Conservation (phyloP, 2,797 vertebrate genomes). For the Oophaga sylvatica region DNA sequence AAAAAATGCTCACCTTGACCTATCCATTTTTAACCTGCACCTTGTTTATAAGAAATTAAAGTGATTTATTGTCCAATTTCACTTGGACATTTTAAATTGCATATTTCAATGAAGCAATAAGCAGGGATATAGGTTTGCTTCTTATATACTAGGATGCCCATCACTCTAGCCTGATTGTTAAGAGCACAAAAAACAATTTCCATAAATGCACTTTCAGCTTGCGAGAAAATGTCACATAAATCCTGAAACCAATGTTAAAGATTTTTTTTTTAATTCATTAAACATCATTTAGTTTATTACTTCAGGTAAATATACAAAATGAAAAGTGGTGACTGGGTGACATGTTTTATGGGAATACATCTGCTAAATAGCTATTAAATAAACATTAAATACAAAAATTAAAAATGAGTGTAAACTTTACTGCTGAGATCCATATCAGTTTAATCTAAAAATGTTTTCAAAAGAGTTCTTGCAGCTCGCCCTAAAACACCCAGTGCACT, state of each 20-base stretch:
- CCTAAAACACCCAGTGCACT: not conserved
- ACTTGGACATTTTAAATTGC: constrained; percentile 45
- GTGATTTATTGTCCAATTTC: constrained; percentile 59
- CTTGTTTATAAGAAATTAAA: constrained; percentile 48
- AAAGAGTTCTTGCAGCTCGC: not conserved
- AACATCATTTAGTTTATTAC: constrained; percentile 9
- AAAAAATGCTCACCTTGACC: constrained; percentile 50
- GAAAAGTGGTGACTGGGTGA: not conserved
- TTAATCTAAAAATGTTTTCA: not conserved
- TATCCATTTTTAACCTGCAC: constrained; percentile 40
- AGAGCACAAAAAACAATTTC: constrained; percentile 43
- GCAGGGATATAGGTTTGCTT: constrained; percentile 27
- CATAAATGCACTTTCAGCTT: constrained; percentile 35
- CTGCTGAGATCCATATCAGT: not conserved
- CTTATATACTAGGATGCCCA: constrained; percentile 18
- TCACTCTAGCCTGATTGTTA: constrained; percentile 27
- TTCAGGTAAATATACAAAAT: not conserved
- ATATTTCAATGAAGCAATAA: constrained; percentile 49
- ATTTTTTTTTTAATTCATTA: not conserved
- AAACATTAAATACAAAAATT: not conserved
- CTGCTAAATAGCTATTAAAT: not conserved
- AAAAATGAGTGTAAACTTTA: not conserved
- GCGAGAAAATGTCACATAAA: constrained; percentile 23
- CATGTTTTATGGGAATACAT: not conserved
- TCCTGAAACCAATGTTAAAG: constrained; percentile 3